phyloP scores from a whole-genome alignment of 2,797 vertebrate genomes.

The Arctocebus calabarensis region DNA sequence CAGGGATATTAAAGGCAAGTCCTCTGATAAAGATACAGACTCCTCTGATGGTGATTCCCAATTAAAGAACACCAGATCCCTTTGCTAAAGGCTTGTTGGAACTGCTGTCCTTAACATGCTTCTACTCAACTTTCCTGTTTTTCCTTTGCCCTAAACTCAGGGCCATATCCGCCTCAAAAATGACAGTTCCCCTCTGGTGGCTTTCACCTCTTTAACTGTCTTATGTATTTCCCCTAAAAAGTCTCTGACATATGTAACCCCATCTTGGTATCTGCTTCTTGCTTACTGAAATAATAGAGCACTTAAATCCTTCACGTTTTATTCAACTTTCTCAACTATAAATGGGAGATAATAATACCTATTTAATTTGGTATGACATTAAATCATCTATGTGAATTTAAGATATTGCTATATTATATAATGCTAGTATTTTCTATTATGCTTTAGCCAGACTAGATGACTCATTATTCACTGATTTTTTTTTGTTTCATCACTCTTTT shows the following conservation, averaged over 20 bases:
- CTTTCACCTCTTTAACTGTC: neutral
- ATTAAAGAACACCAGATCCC: neutral
- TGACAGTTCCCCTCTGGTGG: neutral
- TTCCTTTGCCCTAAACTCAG: neutral
- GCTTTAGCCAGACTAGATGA: neutral
- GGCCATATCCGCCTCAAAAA: neutral
- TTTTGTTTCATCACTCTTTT: neutral
- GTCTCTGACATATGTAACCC: neutral
- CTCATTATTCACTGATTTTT: neutral
- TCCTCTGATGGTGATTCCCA: neutral
- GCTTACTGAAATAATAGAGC: neutral
- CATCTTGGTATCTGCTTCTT: neutral
- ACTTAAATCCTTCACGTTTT: neutral
- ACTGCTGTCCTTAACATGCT: neutral
- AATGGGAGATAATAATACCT: neutral
- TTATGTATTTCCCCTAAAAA: neutral
- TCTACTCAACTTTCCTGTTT: neutral
- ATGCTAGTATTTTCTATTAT: neutral
- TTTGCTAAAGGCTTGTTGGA: neutral
- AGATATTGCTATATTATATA: neutral
- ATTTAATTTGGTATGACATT: neutral
- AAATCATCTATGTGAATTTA: neutral
- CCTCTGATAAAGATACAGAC: neutral
- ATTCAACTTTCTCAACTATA: neutral
- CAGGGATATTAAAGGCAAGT: neutral